Conservation (phyloP, 2,113 vertebrate genomes). For the crab-eating macaque (Macaca fascicularis) region DNA sequence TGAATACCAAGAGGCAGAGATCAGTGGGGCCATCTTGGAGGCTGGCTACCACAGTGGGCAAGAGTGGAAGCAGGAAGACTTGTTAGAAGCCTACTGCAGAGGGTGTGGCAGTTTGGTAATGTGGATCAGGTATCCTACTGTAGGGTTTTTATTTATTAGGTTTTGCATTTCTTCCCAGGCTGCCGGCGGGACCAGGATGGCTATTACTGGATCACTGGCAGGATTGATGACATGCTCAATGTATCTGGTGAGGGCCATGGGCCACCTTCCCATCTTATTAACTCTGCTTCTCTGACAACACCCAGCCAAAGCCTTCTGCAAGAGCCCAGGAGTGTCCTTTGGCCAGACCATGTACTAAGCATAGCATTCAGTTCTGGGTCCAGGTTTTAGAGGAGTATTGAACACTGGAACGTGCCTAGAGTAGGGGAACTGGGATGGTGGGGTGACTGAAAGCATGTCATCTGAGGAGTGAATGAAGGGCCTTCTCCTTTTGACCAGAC, state of each 20-base stretch:
- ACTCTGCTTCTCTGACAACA: not conserved
- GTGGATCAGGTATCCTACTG: not conserved
- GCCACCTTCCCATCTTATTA: not conserved
- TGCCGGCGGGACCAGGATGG: slow-evolving; percentile 96
- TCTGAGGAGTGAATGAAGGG: not conserved
- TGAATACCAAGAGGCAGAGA: not conserved
- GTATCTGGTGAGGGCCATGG: slow-evolving; percentile 91
- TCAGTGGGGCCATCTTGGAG: not conserved
- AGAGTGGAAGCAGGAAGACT: slow-evolving; percentile 15
- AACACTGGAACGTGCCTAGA: not conserved
- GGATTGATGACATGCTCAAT: slow-evolving; percentile 99
- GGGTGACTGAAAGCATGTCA: not conserved
- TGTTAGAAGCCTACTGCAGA: slow-evolving; percentile 3
- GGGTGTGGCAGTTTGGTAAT: not conserved
- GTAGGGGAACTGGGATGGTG: not conserved
- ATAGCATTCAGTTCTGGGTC: not conserved
- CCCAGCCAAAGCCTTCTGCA: not conserved
- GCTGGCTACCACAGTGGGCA: not conserved
- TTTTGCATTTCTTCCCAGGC: slow-evolving; percentile 82
- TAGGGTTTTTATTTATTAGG: not conserved
- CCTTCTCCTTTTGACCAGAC: not conserved
- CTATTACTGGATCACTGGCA: slow-evolving; percentile 98
- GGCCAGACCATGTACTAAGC: not conserved
- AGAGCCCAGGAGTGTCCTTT: not conserved
- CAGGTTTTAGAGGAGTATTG: slow-evolving; percentile 18